Conservation (phyloP, 2,888 invertebrate genomes). For the Cantharis nigra region DNA sequence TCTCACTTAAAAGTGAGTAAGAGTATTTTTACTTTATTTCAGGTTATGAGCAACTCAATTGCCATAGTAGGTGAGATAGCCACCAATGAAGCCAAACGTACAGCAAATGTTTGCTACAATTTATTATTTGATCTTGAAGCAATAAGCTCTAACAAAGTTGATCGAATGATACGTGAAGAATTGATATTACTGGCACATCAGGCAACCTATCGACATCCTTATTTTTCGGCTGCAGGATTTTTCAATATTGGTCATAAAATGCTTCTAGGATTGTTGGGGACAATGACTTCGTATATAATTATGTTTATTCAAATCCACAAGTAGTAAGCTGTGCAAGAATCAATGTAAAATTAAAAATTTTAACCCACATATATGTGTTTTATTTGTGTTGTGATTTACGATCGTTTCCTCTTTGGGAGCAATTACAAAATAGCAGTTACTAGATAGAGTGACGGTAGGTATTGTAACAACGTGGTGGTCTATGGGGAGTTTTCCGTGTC, state of each 20-base stretch:
- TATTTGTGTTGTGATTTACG: too few species aligned
- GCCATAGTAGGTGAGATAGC: neutral
- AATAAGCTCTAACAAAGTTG: neutral
- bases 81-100: neutral
- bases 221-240: constrained; percentile 21
- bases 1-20: too few species aligned
- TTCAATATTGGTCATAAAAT: neutral
- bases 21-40: neutral
- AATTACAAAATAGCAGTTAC: too few species aligned
- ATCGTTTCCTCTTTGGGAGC: too few species aligned
- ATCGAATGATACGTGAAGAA: neutral
- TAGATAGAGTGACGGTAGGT: too few species aligned
- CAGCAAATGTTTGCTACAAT: neutral
- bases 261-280: neutral
- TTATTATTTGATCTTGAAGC: constrained; percentile 3
- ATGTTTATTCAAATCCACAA: constrained; percentile 32
- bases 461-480: too few species aligned
- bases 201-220: neutral
- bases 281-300: constrained; percentile 2
- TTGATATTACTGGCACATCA: neutral
- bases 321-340: too few species aligned
- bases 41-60: neutral
- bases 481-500: too few species aligned
- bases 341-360: too few species aligned
- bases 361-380: too few species aligned